Conservation (phyloP, 2,113 vertebrate genomes). For the Calyptomena viridis region DNA sequence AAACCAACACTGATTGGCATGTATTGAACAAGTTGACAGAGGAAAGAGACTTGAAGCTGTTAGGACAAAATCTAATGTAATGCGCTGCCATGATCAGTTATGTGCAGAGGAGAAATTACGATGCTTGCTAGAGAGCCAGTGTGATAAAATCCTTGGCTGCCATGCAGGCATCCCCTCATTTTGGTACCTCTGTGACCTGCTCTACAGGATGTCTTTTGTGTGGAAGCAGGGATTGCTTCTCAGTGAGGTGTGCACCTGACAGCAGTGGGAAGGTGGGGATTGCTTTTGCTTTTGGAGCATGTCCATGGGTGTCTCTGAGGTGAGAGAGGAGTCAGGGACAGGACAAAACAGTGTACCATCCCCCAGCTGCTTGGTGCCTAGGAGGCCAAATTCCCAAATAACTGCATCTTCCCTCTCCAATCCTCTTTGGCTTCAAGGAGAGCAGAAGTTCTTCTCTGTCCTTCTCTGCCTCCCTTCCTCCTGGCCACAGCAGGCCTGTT, state of each 20-base stretch:
- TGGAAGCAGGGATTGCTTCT: background rate
- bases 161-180: background rate
- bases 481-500: background rate
- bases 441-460: accelerated
- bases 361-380: background rate
- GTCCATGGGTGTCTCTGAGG: background rate
- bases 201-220: background rate
- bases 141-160: background rate
- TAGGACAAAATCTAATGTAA: background rate
- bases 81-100: background rate
- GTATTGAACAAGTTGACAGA: background rate
- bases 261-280: background rate
- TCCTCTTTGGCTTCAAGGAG: background rate
- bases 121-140: accelerated
- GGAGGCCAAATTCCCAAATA: background rate
- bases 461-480: background rate
- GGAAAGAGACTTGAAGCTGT: background rate
- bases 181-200: background rate
- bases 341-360: background rate
- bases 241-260: accelerated
- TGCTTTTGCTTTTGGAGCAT: background rate
- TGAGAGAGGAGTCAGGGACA: background rate
- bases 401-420: accelerated
- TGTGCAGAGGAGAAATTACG: background rate
- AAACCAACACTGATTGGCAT: background rate